Evolutionary conservation across 2,888 invertebrate species (phyloP), one percentile per base, ranked within the genome.

Genomic region (Drosophila emarginata): DNA sequence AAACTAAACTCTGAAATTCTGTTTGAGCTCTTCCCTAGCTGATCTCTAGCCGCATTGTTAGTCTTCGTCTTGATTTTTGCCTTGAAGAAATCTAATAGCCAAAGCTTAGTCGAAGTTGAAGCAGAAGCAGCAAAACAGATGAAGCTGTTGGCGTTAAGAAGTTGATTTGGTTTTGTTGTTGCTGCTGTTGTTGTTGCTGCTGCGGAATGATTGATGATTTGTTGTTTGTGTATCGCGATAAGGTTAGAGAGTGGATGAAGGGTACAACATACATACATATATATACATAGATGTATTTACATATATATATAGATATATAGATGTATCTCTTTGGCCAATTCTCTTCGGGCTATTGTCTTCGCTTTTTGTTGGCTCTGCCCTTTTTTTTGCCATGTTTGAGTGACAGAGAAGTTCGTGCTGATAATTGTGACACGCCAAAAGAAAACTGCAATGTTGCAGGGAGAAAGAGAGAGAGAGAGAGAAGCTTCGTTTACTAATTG

Each of bases 121-220:
- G 73, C 61, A 67, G 51, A 57, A 64, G 54, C 36, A 52, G 18
- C 4, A 26, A 39, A 37, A 18, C 14, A 73, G 74, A 78, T 80
- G 69, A 86, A 80, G 74, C 78, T 86, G 80, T 81, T 83, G 71
- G 73, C 78, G 71, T 83, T 78, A 80, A 86, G 63, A 83, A 83
- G 78, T 78, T 83, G 87, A 81, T 80, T 86, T 69, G 52, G 57
- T 75, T 77, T 75, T 67, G 65, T 59, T 45, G n/a, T n/a, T n/a
- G n/a, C n/a, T 61, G 32, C 26, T 62, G 71, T 58, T 68, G 66
- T 23, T 58, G 21, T 21, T 54, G 59, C 59, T 53, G 61, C 12
- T 59, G 62, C 21, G 63, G 67, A 75, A 78, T 77, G 78, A 78
- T 78, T 77, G 80, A 78, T 78, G 80, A 78, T 78, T 79, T 74